Conservation (phyloP, 2,888 invertebrate genomes). For the Polydrusus tereticollis region DNA sequence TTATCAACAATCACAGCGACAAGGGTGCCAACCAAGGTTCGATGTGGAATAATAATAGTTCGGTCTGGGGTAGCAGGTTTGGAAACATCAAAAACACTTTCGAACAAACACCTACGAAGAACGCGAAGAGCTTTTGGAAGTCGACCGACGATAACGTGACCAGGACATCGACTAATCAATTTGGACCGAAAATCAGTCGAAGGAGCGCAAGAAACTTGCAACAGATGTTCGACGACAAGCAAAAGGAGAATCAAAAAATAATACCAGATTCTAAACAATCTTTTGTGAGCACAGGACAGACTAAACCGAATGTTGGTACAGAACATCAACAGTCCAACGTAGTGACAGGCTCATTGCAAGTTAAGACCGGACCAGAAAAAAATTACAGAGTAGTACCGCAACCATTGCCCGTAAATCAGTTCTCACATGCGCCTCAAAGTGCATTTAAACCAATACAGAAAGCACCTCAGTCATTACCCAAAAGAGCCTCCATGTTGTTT, state of each 20-base stretch:
- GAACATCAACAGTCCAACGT: constrained; percentile 52
- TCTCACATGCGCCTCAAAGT: constrained; percentile 83
- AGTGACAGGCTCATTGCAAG: constrained; percentile 46
- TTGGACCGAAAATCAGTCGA: constrained; percentile 64
- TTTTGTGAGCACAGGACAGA: constrained; percentile 4
- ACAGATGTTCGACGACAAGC: constrained; percentile 65
- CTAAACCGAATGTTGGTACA: constrained; percentile 66
- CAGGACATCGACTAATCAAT: constrained; percentile 57
- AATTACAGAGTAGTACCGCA: constrained; percentile 70
- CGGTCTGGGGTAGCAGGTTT: constrained; percentile 86
- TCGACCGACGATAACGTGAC: constrained; percentile 70
- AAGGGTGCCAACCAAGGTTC: constrained; percentile 58
- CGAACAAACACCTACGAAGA: constrained; percentile 72
- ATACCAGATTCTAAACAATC: not conserved
- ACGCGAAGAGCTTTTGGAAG: constrained; percentile 75
- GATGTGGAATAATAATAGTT: constrained; percentile 57
- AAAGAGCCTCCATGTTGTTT: constrained; percentile 34
- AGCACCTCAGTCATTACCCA: constrained; percentile 57
- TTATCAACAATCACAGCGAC: constrained; percentile 82
- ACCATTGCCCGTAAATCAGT: constrained; percentile 77
- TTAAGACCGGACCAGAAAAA: constrained; percentile 60
- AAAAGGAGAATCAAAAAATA: constrained; percentile 58
- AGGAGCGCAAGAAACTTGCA: constrained; percentile 63
- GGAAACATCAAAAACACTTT: constrained; percentile 87
- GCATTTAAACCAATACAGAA: constrained; percentile 76